phyloP scores from a whole-genome alignment of 92 coral and sea anemone species.

The Heliopora coerulea region DNA sequence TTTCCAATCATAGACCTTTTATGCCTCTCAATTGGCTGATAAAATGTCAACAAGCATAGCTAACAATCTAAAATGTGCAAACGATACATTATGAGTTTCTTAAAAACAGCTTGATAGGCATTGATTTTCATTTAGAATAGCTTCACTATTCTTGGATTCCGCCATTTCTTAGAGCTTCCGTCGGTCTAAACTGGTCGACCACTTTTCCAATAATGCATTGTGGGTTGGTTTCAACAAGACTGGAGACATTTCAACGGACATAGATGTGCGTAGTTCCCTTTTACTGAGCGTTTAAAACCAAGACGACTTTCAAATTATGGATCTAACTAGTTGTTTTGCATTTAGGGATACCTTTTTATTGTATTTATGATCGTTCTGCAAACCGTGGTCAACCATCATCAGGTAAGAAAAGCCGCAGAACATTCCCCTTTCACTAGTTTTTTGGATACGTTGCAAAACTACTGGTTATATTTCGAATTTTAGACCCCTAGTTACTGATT shows the following conservation, averaged over 20 bases:
- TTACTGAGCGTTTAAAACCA: not conserved
- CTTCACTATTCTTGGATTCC: not conserved
- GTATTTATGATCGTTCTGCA: constrained; percentile 86
- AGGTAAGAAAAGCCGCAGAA: constrained; percentile 80
- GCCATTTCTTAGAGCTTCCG: constrained; percentile 61
- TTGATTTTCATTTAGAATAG: too few relatives aligned
- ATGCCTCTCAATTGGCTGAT: too few relatives aligned
- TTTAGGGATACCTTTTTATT: constrained; percentile 90
- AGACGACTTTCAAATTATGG: not conserved
- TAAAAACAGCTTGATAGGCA: too few relatives aligned
- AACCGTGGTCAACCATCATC: constrained; percentile 89
- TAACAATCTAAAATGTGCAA: too few relatives aligned
- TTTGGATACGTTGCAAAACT: too few relatives aligned
- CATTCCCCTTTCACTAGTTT: too few relatives aligned
- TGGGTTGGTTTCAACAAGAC: constrained; percentile 99
- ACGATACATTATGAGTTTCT: too few relatives aligned
- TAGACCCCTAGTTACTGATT: too few relatives aligned
- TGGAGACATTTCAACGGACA: constrained; percentile 79
- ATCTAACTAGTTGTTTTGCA: not conserved
- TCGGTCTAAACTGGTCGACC: constrained; percentile 62
- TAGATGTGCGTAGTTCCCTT: constrained; percentile 63
- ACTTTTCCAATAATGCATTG: constrained; percentile 90
- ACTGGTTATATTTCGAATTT: too few relatives aligned
- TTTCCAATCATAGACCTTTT: too few relatives aligned
- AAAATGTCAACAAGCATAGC: too few relatives aligned